phyloP scores from a whole-genome alignment of 2,797 vertebrate species.

The Tamandua tetradactyla region DNA sequence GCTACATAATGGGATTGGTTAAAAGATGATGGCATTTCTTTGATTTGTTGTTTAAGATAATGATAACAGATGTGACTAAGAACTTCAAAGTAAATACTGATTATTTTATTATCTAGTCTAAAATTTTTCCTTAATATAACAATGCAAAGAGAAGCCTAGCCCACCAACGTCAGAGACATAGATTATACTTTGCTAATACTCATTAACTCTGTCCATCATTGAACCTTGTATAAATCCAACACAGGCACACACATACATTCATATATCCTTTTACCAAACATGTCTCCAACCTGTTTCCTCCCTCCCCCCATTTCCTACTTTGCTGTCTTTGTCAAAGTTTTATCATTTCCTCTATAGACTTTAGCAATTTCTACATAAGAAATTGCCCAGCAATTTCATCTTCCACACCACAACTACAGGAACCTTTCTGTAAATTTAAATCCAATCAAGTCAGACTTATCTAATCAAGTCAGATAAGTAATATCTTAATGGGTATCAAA shows the following conservation, averaged over 20 bases:
- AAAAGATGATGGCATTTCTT: neutral
- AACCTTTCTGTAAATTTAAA: neutral
- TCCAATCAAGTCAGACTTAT: neutral
- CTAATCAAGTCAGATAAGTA: too few relatives aligned
- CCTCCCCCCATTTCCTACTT: neutral
- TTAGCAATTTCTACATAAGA: neutral
- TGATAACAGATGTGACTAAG: neutral
- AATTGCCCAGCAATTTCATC: neutral
- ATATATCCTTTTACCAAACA: neutral
- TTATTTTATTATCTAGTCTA: neutral
- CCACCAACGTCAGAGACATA: neutral
- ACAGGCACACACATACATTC: neutral
- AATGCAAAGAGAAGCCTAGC: neutral
- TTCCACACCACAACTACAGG: neutral
- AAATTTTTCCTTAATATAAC: neutral
- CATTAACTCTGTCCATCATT: neutral
- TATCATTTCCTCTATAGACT: neutral
- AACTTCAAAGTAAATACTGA: too few relatives aligned
- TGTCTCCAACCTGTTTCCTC: neutral
- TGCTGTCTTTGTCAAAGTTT: neutral
- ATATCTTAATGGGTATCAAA: neutral
- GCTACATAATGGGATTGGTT: neutral
- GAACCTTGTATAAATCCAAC: neutral
- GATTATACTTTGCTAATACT: neutral
- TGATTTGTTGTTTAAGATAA: conserved; percentile 23